Evolutionary conservation across 2,797 vertebrate species (phyloP).

Genomic region (Phylloscopus collybita): DNA sequence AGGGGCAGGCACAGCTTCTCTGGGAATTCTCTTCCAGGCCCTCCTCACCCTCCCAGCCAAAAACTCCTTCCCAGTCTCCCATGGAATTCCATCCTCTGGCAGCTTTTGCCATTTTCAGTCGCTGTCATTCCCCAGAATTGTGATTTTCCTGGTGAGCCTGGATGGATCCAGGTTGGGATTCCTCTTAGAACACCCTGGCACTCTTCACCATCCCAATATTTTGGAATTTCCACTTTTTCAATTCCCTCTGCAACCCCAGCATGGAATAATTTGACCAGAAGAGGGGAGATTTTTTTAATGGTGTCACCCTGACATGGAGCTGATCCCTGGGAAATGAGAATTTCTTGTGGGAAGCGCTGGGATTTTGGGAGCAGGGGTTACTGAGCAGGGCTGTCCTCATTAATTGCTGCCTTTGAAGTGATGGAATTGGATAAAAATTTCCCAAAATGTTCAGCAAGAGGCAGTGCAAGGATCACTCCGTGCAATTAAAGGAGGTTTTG

Average conservation of each 20-base stretch:
- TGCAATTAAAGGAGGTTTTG: not conserved
- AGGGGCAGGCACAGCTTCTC: not conserved
- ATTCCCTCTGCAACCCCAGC: not conserved
- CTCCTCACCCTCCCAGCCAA: not conserved
- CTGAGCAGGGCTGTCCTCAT: not conserved
- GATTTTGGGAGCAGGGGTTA: not conserved
- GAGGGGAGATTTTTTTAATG: not conserved
- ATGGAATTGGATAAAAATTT: not conserved
- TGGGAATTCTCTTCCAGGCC: not conserved
- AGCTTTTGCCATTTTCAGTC: not conserved
- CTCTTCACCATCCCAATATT: fast-evolving
- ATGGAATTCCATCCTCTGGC: not conserved
- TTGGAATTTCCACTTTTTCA: not conserved
- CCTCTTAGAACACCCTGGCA: not conserved
- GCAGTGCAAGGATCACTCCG: not conserved
- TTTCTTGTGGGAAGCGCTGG: fast-evolving
- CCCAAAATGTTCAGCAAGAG: not conserved
- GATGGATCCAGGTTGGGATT: not conserved
- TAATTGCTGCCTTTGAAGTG: not conserved
- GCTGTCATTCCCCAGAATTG: not conserved
- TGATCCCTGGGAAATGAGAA: not conserved
- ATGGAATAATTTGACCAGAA: not conserved
- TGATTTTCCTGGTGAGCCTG: not conserved
- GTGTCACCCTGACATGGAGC: fast-evolving
- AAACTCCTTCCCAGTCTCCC: not conserved